Evolutionary conservation across 2,113 vertebrate species (phyloP), one percentile per base, ranked within the genome.

Genomic region (Octodon degus): DNA sequence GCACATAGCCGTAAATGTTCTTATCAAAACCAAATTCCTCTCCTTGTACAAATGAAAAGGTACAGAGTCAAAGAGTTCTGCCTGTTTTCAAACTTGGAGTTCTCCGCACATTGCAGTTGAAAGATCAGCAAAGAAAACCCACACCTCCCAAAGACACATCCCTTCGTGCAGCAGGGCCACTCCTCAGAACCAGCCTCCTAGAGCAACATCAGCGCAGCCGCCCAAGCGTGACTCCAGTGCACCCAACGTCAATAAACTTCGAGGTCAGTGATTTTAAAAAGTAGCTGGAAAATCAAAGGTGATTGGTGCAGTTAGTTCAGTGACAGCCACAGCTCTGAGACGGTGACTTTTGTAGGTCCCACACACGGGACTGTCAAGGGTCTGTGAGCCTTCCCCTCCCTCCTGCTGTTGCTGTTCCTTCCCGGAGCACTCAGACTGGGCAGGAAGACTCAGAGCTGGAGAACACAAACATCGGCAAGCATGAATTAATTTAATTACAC

Each of bases 191-290:
- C 6, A 1, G 16, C n/a, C n/a, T 89, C 47, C 4, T 0, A 19
- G 40, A 89, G 27, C 58, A 13, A 13, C 37, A 4, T 27, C 47
- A 53, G 63, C 1, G 10, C 40, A 32, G 40, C 32, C 5, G 0
- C 62, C 22, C 43, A 53, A 86, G 32, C 14, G 0, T 47, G 94
- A 68, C 53, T 70, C 1, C 68, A 84, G 1, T 2, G 82, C 12
- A 10, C 95, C 55, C 65, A 0, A 53, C 89, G 88, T 68, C 95
- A 63, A 53, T 93, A 50, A 89, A 87, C 81, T 89, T 77, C 0
- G 0, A 93, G 86, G 96, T 87, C 93, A 96, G 68, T 55, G 94
- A 60, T 87, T 88, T 93, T 77, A 47, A 91, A 90, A 65, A 81
- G 74, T 68, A 80, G 58, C 70, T 76, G 67, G 82, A 70, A 96